A percentile compares a stretch with the other conserved stretches of the same genome.
phyloP scores from a whole-genome alignment of 2,113 vertebrate genomes.

The Clupea harengus region DNA sequence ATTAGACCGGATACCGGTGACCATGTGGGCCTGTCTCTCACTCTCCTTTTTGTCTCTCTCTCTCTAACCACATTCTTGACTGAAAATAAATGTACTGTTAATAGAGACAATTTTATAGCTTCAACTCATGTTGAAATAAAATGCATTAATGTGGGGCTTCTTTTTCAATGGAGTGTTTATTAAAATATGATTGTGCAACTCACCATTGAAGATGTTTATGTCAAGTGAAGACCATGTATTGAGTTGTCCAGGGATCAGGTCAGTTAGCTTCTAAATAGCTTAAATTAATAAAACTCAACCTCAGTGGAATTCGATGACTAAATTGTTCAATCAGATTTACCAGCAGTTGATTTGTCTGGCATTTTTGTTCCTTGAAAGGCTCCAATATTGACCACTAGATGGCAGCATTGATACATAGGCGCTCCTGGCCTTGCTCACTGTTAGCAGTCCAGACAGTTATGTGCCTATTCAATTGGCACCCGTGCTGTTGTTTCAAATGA shows the following conservation, averaged over 20 bases:
- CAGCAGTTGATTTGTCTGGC: neutral
- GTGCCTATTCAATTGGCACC: no score
- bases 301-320: no score
- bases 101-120: neutral
- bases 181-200: neutral
- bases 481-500: no score
- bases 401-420: neutral
- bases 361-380: no score
- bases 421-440: no score
- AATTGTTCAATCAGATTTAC: no score
- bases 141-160: neutral
- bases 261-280: neutral
- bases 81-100: neutral
- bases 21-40: neutral
- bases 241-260: neutral
- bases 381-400: neutral
- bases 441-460: no score
- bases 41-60: neutral
- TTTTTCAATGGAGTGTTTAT: neutral
- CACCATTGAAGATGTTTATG: neutral
- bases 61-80: neutral
- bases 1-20: neutral
- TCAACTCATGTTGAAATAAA: neutral
- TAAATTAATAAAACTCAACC: no score
- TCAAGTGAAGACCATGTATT: neutral